Evolutionary conservation across 2,888 invertebrate genomes (phyloP).

Genomic region (Macrosoma leucophasiata): DNA sequence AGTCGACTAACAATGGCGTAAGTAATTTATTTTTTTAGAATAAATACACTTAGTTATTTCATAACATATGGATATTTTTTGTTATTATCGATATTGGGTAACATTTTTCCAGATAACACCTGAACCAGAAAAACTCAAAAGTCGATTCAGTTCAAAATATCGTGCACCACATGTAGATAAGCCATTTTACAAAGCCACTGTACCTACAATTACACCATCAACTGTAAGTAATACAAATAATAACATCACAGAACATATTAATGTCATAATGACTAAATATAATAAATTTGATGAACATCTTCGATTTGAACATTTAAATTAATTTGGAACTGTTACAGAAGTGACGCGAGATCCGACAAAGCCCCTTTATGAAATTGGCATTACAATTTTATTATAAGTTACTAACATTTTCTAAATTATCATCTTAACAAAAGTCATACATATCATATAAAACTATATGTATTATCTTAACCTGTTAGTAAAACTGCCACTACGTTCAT

Average conservation of each 20-base stretch:
- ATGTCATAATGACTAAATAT: background rate
- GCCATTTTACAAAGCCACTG: slow-evolving; percentile 78
- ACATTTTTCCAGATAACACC: slow-evolving; percentile 54
- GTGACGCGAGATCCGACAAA: slow-evolving; percentile 44
- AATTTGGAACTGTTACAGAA: slow-evolving; percentile 3
- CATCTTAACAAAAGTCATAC: too few relatives aligned
- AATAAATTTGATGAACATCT: too few relatives aligned
- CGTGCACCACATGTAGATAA: slow-evolving; percentile 69
- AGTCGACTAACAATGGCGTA: slow-evolving; percentile 61
- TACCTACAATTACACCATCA: slow-evolving; percentile 75
- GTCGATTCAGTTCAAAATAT: slow-evolving; percentile 77
- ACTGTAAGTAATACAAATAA: slow-evolving; percentile 58
- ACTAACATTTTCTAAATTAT: too few relatives aligned
- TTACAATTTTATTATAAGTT: slow-evolving; percentile 27
- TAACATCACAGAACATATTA: slow-evolving; percentile 22
- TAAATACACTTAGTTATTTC: slow-evolving; percentile 1
- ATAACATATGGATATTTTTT: too few relatives aligned
- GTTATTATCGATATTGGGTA: slow-evolving; percentile 19
- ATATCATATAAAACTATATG: too few relatives aligned
- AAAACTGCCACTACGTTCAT: too few relatives aligned
- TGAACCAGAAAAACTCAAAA: slow-evolving; percentile 64
- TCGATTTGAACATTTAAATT: slow-evolving; percentile 12
- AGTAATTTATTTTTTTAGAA: slow-evolving; percentile 32
- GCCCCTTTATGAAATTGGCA: slow-evolving; percentile 71
- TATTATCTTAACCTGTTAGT: too few relatives aligned